A percentile compares a stretch with the other conserved stretches of the same genome.
Evolutionary conservation across 2,888 invertebrate genomes (phyloP).

Genomic region (Noctua janthe): DNA sequence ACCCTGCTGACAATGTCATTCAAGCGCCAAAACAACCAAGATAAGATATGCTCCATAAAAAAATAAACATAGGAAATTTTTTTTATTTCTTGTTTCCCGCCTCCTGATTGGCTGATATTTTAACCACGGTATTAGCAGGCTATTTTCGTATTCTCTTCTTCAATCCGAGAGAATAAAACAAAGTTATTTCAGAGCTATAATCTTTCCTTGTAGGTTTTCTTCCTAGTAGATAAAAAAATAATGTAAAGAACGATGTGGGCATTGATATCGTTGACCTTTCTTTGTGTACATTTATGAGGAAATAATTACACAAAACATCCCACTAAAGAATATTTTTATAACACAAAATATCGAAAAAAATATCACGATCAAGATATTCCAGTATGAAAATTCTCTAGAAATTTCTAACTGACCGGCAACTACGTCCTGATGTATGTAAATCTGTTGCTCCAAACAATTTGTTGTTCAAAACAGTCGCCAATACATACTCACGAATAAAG

Average conservation of each 20-base stretch:
- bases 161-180: neutral
- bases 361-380: neutral
- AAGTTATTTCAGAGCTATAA: constrained; percentile 7
- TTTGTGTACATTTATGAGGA: neutral
- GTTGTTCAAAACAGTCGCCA: constrained; percentile 19
- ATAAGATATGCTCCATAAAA: neutral
- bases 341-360: neutral
- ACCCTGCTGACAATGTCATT: neutral
- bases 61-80: neutral
- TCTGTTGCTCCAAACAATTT: constrained; percentile 33
- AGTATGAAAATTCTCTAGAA: neutral
- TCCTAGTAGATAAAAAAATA: neutral
- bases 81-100: neutral
- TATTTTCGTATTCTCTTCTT: neutral
- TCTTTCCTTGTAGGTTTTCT: neutral
- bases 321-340: neutral
- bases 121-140: neutral
- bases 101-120: neutral
- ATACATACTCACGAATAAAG: constrained; percentile 47
- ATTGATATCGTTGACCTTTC: neutral
- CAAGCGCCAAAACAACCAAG: neutral
- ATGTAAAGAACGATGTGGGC: neutral
- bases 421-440: constrained; percentile 29
- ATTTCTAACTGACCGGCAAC: neutral
- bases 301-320: neutral